Conservation (phyloP, 1,140 invertebrate genomes). For the Tetramorium parvispinum region DNA sequence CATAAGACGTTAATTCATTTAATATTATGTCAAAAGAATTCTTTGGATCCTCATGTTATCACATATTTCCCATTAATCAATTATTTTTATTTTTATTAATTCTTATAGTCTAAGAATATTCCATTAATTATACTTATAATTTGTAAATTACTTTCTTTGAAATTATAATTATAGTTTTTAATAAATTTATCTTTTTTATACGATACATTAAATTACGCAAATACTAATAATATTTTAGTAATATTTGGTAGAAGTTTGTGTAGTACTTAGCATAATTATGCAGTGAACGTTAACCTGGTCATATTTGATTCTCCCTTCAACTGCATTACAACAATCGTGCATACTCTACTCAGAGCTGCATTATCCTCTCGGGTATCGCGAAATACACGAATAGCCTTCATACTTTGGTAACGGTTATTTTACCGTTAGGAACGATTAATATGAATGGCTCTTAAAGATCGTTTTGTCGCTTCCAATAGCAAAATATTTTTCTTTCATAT, state of each 20-base stretch:
- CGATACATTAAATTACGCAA: not conserved
- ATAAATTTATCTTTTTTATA: not conserved
- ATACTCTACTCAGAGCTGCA: not conserved
- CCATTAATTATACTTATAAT: not conserved
- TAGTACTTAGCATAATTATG: constrained; percentile 1
- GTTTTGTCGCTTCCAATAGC: not conserved
- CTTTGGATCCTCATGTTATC: not conserved
- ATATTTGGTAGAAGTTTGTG: constrained; percentile 17
- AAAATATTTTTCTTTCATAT: not conserved
- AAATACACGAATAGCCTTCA: constrained; percentile 1
- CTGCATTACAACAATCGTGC: constrained; percentile 25
- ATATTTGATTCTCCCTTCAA: constrained; percentile 17
- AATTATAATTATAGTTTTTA: not conserved
- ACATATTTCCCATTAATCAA: not conserved
- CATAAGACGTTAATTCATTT: not conserved
- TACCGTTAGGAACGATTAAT: constrained; percentile 45
- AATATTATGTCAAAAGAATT: not conserved
- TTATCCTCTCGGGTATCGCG: constrained; percentile 14
- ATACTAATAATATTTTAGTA: not conserved
- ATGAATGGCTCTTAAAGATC: not conserved
- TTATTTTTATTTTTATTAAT: not conserved
- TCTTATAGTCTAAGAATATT: not conserved
- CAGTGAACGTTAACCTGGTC: not conserved
- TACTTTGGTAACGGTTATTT: constrained; percentile 13
- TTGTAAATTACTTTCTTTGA: not conserved